These are phyloP conservation scores for Myxocyprinus asiaticus DNA, from an alignment of 2,113 vertebrate genomes.

Conservation along the genomic window DNA sequence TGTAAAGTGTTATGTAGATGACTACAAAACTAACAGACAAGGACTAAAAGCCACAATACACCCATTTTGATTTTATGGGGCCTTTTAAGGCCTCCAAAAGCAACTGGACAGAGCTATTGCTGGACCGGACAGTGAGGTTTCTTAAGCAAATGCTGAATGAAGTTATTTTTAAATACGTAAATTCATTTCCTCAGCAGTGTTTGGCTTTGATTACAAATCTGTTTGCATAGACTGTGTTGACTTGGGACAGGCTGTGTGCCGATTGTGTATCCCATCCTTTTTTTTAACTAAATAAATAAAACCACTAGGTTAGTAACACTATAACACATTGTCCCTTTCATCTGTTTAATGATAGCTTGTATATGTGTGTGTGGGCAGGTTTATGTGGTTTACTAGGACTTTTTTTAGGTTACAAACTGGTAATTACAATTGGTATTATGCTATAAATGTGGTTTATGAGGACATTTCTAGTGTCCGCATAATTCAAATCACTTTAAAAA, in stretches of 20 bases:
- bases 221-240: conserved; percentile 14
- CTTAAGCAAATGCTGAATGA: conserved; percentile 17
- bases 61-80: too few relatives aligned
- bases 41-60: too few relatives aligned
- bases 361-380: background rate
- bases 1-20: too few relatives aligned
- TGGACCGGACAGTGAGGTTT: background rate
- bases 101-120: too few relatives aligned
- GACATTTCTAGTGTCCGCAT: too few relatives aligned
- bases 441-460: too few relatives aligned
- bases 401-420: too few relatives aligned
- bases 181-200: conserved; percentile 20
- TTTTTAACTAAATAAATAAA: conserved; percentile 36
- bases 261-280: conserved; percentile 19
- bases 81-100: too few relatives aligned
- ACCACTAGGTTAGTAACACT: conserved; percentile 41
- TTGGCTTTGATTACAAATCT: conserved; percentile 20
- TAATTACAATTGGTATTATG: too few relatives aligned
- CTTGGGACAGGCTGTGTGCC: conserved; percentile 6
- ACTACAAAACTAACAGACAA: too few relatives aligned
- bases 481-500: too few relatives aligned
- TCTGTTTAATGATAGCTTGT: conserved; percentile 56
- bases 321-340: conserved; percentile 51
- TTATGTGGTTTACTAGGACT: too few relatives aligned
- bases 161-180: conserved; percentile 22